phyloP scores from a whole-genome alignment of 2,797 vertebrate genomes.

The Sebastes diploproa region DNA sequence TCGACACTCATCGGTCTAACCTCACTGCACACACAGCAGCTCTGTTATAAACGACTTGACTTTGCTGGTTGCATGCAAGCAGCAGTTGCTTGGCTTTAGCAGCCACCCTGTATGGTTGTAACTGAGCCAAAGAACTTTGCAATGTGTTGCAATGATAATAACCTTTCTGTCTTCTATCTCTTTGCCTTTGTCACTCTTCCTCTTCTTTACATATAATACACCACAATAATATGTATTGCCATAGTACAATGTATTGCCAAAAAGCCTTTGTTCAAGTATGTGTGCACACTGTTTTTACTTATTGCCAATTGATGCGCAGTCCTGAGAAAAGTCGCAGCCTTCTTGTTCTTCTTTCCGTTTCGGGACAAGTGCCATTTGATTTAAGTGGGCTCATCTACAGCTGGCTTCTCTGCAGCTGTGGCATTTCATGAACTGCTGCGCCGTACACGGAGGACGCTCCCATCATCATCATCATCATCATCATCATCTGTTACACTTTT shows the following conservation, averaged over 20 bases:
- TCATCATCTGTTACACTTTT: constrained; percentile 16
- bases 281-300: constrained; percentile 39
- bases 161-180: background rate
- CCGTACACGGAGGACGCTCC: constrained; percentile 20
- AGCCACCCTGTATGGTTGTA: constrained; percentile 34
- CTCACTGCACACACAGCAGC: constrained; percentile 30
- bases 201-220: constrained; percentile 40
- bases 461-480: constrained; percentile 20
- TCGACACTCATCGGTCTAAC: constrained; percentile 2
- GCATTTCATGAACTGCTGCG: constrained; percentile 35
- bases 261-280: constrained; percentile 59
- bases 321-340: constrained; percentile 24
- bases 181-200: constrained; percentile 4
- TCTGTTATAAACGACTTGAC: constrained; percentile 9
- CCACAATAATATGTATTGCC: constrained; percentile 49
- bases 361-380: constrained; percentile 57
- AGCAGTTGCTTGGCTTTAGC: constrained; percentile 43
- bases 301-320: constrained; percentile 36
- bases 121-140: constrained; percentile 71
- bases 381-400: constrained; percentile 44
- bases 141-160: constrained; percentile 35
- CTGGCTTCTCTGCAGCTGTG: constrained; percentile 48
- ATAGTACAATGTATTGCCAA: constrained; percentile 60
- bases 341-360: constrained; percentile 7
- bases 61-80: constrained; percentile 44